phyloP scores from a whole-genome alignment of 2,888 invertebrate species.

The Eulithis testata region DNA sequence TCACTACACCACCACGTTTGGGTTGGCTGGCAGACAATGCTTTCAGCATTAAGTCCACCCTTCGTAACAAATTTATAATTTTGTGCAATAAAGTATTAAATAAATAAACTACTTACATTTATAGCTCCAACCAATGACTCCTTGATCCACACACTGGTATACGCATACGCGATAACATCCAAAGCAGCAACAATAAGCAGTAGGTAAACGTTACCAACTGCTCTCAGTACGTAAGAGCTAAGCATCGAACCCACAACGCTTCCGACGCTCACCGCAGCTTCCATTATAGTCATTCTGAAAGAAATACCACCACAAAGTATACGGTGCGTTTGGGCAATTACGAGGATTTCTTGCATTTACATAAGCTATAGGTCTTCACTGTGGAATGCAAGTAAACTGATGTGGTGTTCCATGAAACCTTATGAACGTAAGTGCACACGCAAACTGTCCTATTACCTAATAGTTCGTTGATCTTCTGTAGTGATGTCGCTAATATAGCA shows the following conservation, averaged over 20 bases:
- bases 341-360: neutral
- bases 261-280: slow-evolving; percentile 85
- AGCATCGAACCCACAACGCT: slow-evolving; percentile 84
- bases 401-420: neutral
- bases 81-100: no score
- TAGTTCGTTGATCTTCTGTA: slow-evolving; percentile 83
- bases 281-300: slow-evolving; percentile 86
- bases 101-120: slow-evolving; percentile 62
- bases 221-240: slow-evolving; percentile 85
- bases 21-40: no score
- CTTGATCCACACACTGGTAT: slow-evolving; percentile 74
- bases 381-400: neutral
- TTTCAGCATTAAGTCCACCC: no score
- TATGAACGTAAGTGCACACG: slow-evolving; percentile 15
- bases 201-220: slow-evolving; percentile 81
- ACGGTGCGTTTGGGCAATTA: slow-evolving; percentile 15
- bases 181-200: slow-evolving; percentile 73
- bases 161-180: slow-evolving; percentile 74
- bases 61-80: no score
- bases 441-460: slow-evolving; percentile 74
- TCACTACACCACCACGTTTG: no score
- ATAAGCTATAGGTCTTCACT: neutral
- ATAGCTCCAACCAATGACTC: slow-evolving; percentile 80
- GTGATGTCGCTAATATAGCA: slow-evolving; percentile 89
- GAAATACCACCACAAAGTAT: slow-evolving; percentile 40